Evolutionary conservation across 2,113 vertebrate genomes (phyloP).

Genomic region (Caranx melampygus): DNA sequence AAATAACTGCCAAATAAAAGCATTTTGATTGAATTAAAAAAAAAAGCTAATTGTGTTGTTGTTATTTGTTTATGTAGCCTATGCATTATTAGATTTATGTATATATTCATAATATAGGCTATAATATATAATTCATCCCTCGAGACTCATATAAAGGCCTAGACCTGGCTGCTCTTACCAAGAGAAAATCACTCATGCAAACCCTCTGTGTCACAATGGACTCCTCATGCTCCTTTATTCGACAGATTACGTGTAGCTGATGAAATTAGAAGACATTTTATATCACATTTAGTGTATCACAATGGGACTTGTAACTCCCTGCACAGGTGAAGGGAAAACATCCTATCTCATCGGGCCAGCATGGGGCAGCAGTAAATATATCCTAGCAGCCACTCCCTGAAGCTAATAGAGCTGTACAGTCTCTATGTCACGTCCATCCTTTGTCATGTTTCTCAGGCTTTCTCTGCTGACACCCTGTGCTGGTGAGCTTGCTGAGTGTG

Average conservation of each 20-base stretch:
- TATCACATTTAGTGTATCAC: background rate
- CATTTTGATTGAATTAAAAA: no score
- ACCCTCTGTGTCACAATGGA: background rate
- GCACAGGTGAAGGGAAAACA: background rate
- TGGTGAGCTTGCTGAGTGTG: conserved; percentile 58
- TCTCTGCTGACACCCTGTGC: conserved; percentile 48
- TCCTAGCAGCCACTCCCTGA: background rate
- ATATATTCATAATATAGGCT: no score
- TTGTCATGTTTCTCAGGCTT: conserved; percentile 57
- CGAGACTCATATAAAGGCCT: no score
- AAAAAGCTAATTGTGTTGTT: no score
- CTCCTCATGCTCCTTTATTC: background rate
- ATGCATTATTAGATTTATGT: no score
- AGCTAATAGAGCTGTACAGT: conserved; percentile 27
- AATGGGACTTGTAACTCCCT: background rate
- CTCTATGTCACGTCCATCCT: conserved; percentile 30
- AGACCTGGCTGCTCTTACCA: background rate
- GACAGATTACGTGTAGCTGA: background rate
- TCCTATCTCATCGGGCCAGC: background rate
- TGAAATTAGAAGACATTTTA: background rate
- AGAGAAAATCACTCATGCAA: background rate
- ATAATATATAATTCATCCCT: no score
- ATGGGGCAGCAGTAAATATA: background rate
- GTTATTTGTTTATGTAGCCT: no score
- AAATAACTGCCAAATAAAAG: no score